Evolutionary conservation across 2,797 vertebrate genomes (phyloP).

Genomic region (Nasua narica): DNA sequence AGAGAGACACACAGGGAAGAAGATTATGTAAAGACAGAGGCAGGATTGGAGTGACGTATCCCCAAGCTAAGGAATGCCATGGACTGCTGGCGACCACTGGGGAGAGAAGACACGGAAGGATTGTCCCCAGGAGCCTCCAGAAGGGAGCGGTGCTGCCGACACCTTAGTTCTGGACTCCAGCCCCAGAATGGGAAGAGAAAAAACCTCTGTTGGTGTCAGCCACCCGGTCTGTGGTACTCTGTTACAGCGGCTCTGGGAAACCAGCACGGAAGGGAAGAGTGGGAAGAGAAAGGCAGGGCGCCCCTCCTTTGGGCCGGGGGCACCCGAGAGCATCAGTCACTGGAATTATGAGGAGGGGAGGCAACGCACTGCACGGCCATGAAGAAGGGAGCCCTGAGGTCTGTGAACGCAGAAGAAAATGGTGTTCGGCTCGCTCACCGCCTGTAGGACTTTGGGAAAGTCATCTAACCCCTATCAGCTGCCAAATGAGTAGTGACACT

Average conservation of each 20-base stretch:
- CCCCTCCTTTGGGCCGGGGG: not conserved
- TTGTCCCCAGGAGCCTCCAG: not conserved
- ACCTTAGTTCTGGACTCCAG: not conserved
- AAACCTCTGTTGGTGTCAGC: not conserved
- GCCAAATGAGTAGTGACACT: not conserved
- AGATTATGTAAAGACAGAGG: not conserved
- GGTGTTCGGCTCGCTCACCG: not conserved
- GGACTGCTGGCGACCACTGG: not conserved
- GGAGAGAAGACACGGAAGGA: not conserved
- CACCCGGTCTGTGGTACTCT: not conserved
- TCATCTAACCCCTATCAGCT: not conserved
- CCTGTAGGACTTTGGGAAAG: not conserved
- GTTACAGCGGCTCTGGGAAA: not conserved
- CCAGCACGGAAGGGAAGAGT: not conserved
- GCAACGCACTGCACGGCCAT: accelerated
- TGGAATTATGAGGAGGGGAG: accelerated
- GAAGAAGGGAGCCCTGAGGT: not conserved
- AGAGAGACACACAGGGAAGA: not conserved
- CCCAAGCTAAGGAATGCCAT: not conserved
- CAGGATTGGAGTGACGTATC: not conserved
- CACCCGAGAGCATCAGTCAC: not conserved
- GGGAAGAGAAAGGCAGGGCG: not conserved
- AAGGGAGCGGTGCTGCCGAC: not conserved
- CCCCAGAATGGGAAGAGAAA: not conserved
- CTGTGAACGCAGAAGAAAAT: not conserved